Evolutionary conservation across 2,888 invertebrate genomes (phyloP).

Genomic region (Dione vanillae): DNA sequence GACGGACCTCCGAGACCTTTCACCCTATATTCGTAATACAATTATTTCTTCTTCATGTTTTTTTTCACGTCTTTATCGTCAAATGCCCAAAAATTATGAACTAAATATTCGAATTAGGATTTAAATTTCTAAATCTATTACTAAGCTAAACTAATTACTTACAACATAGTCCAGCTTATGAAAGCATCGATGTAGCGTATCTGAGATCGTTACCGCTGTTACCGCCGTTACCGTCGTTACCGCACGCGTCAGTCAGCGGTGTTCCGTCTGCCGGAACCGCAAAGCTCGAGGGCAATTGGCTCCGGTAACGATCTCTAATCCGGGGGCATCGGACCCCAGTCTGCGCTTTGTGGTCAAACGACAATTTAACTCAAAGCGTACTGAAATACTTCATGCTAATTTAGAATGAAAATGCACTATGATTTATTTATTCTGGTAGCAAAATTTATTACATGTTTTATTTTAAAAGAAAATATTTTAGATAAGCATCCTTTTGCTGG

Average conservation of each 20-base stretch:
- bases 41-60: constrained; percentile 3
- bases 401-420: constrained; percentile 5
- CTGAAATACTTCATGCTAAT: constrained; percentile 29
- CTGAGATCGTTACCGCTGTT: constrained; percentile 24
- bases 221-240: neutral
- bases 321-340: constrained; percentile 49
- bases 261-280: constrained; percentile 43
- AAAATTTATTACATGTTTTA: neutral
- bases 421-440: neutral
- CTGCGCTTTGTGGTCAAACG: constrained; percentile 55
- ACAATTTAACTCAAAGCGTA: constrained; percentile 48
- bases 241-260: constrained; percentile 30
- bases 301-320: constrained; percentile 47
- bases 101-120: too few relatives aligned
- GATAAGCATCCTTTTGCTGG: neutral
- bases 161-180: constrained; percentile 1
- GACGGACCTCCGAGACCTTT: constrained; percentile 41
- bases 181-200: constrained; percentile 30
- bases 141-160: neutral
- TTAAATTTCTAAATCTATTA: too few relatives aligned
- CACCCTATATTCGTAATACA: constrained; percentile 27
- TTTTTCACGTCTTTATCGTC: neutral
- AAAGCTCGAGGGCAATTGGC: constrained; percentile 47
- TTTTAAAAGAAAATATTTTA: neutral
- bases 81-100: neutral